These are phyloP conservation scores for Lottia gigantea DNA, from an alignment of 2,888 invertebrate genomes.

Conservation along the genomic window DNA sequence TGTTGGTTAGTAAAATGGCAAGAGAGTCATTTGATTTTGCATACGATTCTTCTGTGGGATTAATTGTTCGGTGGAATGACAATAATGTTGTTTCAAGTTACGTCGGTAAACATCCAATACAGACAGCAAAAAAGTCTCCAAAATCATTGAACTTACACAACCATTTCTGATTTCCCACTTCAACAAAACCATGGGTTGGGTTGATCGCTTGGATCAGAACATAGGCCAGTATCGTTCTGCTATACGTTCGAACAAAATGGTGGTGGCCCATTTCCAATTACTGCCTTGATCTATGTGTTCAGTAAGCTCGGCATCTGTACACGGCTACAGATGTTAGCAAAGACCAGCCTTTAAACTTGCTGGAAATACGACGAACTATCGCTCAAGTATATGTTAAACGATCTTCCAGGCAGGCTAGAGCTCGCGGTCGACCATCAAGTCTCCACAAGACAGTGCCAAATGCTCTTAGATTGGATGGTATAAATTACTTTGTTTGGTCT, in stretches of 20 bases:
- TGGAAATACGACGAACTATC: slow-evolving; percentile 9
- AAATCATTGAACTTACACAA: slow-evolving; percentile 13
- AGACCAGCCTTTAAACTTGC: slow-evolving; percentile 12
- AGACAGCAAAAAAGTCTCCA: slow-evolving; percentile 13
- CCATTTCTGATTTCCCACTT: slow-evolving; percentile 17
- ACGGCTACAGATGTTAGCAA: slow-evolving; percentile 7
- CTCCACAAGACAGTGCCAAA: slow-evolving; percentile 13
- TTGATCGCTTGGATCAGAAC: slow-evolving; percentile 26
- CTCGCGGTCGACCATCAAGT: not conserved
- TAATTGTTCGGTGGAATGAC: no score
- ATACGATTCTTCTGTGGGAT: no score
- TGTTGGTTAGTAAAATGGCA: no score
- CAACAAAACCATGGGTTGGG: slow-evolving; percentile 27
- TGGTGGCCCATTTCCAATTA: slow-evolving; percentile 19
- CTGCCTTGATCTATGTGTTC: slow-evolving; percentile 3
- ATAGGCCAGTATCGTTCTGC: slow-evolving; percentile 13
- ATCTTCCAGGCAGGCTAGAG: not conserved
- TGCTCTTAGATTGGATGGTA: slow-evolving; percentile 11
- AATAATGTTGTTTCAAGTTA: no score
- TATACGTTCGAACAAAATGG: slow-evolving; percentile 7
- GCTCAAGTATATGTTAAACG: slow-evolving; percentile 7
- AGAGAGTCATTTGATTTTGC: no score
- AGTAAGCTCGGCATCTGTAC: not conserved
- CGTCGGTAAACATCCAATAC: no score
- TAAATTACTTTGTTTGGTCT: not conserved